A percentile compares a stretch with the other conserved stretches of the same genome.
These are phyloP conservation scores for Heliocidaris tuberculata DNA, from an alignment of 35 echinoderm and acorn worm species.

Conservation along the genomic window DNA sequence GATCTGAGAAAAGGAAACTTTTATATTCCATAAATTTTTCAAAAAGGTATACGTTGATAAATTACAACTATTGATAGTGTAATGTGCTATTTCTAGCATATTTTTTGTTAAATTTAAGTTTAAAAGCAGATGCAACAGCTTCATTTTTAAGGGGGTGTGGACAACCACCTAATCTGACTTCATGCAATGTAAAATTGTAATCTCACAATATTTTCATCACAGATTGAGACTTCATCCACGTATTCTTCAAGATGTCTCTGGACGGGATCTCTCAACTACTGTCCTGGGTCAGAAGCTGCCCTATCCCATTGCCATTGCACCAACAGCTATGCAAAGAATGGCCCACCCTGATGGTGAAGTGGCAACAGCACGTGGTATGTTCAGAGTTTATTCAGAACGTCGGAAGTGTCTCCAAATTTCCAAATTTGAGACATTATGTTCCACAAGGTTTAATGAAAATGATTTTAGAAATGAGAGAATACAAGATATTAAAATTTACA, in stretches of 20 bases:
- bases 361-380: conserved; percentile 78
- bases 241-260: conserved; percentile 83
- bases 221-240: conserved; percentile 66
- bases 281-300: conserved; percentile 76
- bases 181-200: not conserved
- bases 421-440: not conserved
- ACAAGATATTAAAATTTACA: not conserved
- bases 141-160: not conserved
- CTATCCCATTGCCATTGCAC: conserved; percentile 81
- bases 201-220: not conserved
- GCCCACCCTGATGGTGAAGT: conserved; percentile 78
- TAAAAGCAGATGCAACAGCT: too few relatives aligned
- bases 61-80: too few relatives aligned
- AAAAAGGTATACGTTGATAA: too few relatives aligned
- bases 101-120: not conserved
- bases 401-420: not conserved
- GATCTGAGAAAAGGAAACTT: too few relatives aligned
- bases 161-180: not conserved
- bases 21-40: too few relatives aligned
- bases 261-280: conserved; percentile 72
- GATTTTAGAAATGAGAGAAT: too few relatives aligned
- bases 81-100: too few relatives aligned
- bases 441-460: not conserved
- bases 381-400: not conserved
- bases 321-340: conserved; percentile 79